Percentiles rank a stretch among this genome's conserved stretches.
These are phyloP conservation scores for Byasa hedistus DNA, from an alignment of 2,888 invertebrate species.

Conservation along the genomic window DNA sequence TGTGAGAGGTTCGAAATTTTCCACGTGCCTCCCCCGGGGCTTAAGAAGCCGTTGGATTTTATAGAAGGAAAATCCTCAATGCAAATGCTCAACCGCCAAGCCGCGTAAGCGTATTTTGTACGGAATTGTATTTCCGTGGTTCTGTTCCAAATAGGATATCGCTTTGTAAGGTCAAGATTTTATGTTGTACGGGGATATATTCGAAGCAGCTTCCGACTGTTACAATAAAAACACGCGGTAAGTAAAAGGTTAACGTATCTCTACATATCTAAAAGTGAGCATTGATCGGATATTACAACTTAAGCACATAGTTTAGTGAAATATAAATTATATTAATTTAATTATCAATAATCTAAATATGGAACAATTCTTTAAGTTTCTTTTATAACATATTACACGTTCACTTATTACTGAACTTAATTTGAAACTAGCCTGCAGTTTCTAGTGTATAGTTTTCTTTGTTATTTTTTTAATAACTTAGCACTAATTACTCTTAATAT, in stretches of 20 bases:
- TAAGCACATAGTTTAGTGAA: too few relatives aligned
- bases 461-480: background rate
- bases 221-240: constrained; percentile 1
- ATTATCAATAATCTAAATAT: too few relatives aligned
- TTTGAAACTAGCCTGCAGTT: too few relatives aligned
- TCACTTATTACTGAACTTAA: too few relatives aligned
- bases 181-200: constrained; percentile 22
- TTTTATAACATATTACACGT: too few relatives aligned
- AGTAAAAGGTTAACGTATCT: constrained; percentile 4
- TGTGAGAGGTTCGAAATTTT: constrained; percentile 34
- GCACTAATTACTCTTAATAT: background rate
- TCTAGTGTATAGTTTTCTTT: too few relatives aligned
- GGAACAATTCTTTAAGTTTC: too few relatives aligned
- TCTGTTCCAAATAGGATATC: constrained; percentile 35
- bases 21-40: constrained; percentile 35
- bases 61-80: constrained; percentile 41
- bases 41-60: constrained; percentile 36
- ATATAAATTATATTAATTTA: too few relatives aligned
- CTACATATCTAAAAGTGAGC: background rate
- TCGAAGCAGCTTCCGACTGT: background rate
- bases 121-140: constrained; percentile 37
- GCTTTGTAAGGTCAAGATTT: constrained; percentile 32
- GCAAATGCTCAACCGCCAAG: constrained; percentile 37
- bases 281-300: background rate
- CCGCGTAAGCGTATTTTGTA: constrained; percentile 41